Evolutionary conservation across 2,797 vertebrate species (phyloP), one percentile per base, ranked within the genome.

Genomic region (Notoglanidium macrostoma): DNA sequence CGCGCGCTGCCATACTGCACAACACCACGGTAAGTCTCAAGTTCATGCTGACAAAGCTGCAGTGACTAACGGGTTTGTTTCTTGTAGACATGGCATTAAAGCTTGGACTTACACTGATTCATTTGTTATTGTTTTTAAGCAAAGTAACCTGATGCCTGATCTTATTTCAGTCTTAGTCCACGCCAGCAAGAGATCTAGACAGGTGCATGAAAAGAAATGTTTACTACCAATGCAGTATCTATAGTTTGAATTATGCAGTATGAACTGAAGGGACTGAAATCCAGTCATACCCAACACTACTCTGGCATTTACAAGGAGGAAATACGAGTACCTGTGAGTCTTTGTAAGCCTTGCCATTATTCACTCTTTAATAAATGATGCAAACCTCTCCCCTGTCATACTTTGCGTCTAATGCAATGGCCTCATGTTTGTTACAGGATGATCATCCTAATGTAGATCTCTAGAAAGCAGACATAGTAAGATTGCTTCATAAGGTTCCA

Each of bases 361-460:
- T 81, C 26, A n/a, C 57, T 15, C 55, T 80, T 63, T 63, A 63
- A 63, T 81, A 81, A 81, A 82, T 82, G 23, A 82, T 82, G 78
- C 57, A 63, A 3, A 61, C 29, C 32, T 57, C 76, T 79, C 32
- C 40, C 21, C 19, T 79, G 32, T 57, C 76, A 79, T 54, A 29
- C 73, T 51, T 51, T 4, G 44, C 11, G 11, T 55, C 49, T 63
- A 12, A 44, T 81, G 35, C 78, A 44, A 14, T 23, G 78, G 21
- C 23, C 17, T 63, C 35, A 26, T 81, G 11, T 46, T n/a, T 26
- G 57, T 78, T 57, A 32, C 29, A 57, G 2, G 26, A 29, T 51
- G 73, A 29, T n/a, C 40, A 74, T 74, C 44, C 11, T 49, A 46
- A 21, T 51, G 44, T 76, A 11, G 54, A 35, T 57, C 0, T 26